phyloP scores from a whole-genome alignment of 2,888 invertebrate genomes.

The Tortrix viridana region DNA sequence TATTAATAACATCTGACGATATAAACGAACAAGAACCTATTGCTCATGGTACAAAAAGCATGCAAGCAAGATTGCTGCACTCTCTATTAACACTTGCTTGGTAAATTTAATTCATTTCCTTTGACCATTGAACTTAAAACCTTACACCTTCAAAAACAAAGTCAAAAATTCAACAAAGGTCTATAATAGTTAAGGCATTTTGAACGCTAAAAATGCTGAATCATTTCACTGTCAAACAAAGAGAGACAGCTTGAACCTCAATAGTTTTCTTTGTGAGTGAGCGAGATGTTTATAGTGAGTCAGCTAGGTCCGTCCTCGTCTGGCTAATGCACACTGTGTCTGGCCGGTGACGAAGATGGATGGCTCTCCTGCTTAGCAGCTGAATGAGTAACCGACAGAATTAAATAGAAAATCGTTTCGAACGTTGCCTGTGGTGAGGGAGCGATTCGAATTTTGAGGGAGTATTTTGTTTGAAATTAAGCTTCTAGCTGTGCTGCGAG shows the following conservation, averaged over 20 bases:
- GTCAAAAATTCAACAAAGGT: slow-evolving; percentile 41
- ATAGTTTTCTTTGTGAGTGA: slow-evolving; percentile 51
- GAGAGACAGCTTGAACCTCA: slow-evolving; percentile 52
- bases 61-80: slow-evolving; percentile 70
- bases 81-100: slow-evolving; percentile 70
- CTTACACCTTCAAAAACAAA: slow-evolving; percentile 30
- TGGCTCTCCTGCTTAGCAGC: slow-evolving; percentile 67
- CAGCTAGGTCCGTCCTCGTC: slow-evolving; percentile 52
- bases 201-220: slow-evolving; percentile 63
- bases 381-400: slow-evolving; percentile 60
- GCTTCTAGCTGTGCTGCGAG: background rate
- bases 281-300: slow-evolving; percentile 56
- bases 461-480: slow-evolving; percentile 17
- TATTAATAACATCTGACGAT: slow-evolving; percentile 27
- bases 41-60: slow-evolving; percentile 33
- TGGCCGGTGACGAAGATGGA: slow-evolving; percentile 78
- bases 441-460: slow-evolving; percentile 22
- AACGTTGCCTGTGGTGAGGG: slow-evolving; percentile 16
- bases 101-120: slow-evolving; percentile 65
- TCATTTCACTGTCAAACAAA: slow-evolving; percentile 68
- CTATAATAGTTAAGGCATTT: slow-evolving; percentile 56
- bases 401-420: slow-evolving; percentile 50
- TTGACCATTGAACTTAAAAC: slow-evolving; percentile 42
- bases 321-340: slow-evolving; percentile 73
- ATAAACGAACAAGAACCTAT: slow-evolving; percentile 30